These are phyloP conservation scores for Junco hyemalis DNA, from an alignment of 2,113 vertebrate species.

Conservation along the genomic window DNA sequence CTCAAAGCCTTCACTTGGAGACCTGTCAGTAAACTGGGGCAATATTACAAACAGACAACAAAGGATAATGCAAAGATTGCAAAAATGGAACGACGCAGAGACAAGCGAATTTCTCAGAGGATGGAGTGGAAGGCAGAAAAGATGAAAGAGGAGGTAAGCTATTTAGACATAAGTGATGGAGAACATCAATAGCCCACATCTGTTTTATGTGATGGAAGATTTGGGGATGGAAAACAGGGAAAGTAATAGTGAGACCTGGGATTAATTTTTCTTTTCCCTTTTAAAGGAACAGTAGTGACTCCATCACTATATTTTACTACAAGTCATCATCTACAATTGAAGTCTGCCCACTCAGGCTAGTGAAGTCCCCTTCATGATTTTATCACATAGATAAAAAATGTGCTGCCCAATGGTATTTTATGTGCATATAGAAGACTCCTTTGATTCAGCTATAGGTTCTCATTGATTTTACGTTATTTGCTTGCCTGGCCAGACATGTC, in stretches of 20 bases:
- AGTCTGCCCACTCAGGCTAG: neutral
- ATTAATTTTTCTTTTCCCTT: neutral
- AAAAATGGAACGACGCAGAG: neutral
- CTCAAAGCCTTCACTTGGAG: neutral
- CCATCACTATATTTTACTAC: neutral
- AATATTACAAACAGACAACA: constrained; percentile 22
- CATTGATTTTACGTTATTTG: neutral
- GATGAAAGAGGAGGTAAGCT: constrained; percentile 8
- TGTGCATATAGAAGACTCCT: neutral
- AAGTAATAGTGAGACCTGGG: neutral
- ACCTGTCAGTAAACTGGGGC: constrained; percentile 31
- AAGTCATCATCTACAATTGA: neutral
- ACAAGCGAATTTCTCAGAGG: neutral
- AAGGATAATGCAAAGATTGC: neutral
- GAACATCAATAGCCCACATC: neutral
- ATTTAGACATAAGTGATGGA: neutral
- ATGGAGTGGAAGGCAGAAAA: neutral
- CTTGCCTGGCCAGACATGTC: neutral
- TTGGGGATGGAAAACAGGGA: neutral
- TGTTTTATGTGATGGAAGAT: neutral
- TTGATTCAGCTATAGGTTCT: neutral
- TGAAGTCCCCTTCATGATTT: neutral
- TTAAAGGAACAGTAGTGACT: neutral
- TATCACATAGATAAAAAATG: neutral
- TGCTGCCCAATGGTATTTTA: neutral